Evolutionary conservation across 2,797 vertebrate species (phyloP), one percentile per base, ranked within the genome.

Genomic region (Parotocinclus haroldoi): DNA sequence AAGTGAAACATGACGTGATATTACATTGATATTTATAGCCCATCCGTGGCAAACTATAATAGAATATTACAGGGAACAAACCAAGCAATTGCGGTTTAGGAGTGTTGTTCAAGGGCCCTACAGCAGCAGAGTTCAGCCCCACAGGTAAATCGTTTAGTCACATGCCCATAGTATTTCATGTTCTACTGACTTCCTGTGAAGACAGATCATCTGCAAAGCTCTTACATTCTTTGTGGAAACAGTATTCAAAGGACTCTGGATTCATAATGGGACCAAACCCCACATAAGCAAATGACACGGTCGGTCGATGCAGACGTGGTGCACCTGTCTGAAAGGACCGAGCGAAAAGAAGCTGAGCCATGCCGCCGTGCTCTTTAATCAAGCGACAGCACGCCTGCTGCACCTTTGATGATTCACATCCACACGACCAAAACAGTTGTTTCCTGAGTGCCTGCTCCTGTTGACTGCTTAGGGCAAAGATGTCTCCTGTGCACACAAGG

Each of bases 321-420:
- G 36, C 49, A 57, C 48, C 61, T 19, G 60, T 59, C 39, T 58
- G 48, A 52, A 58, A 19, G 54, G 48, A 53, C 27, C 19, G 16
- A 16, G 39, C 49, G 46, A 37, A 58, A 10, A 52, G 55, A 53
- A 39, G 40, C 40, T 58, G 16, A 38, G 53, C 50, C 40, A 14
- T 9, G 10, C 48, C 16, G 55, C 38, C 49, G 17, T 46, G 68
- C 55, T 53, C 61, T 71, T 64, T 71, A 64, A 64, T 58, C 55
- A 64, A 39, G 54, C 16, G 16, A 38, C 13, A 14, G 39, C 45
- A 48, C 54, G 61, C 27, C 68, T 58, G 17, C 61, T 45, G 19
- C 14, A 39, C 39, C 68, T 70, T 53, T 64, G 48, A 64, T 46
- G 68, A 39, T 49, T 65, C 63, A 54, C 12, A 12, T 42, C 44